A percentile compares a stretch with the other conserved stretches of the same genome.
Conservation (phyloP, 2,888 invertebrate genomes). For the Oligia latruncula region DNA sequence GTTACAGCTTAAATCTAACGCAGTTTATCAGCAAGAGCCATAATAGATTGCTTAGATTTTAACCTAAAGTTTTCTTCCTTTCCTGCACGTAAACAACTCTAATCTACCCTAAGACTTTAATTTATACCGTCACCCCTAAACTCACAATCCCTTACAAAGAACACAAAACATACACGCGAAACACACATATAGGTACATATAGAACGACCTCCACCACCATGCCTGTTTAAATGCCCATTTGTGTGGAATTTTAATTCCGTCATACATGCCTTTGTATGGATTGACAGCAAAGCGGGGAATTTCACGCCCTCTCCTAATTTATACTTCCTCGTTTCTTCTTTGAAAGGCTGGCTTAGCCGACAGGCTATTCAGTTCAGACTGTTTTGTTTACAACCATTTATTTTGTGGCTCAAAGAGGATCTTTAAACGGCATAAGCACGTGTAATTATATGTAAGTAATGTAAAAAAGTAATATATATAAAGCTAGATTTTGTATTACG, state of each 20-base stretch:
- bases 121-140: conserved; percentile 45
- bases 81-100: conserved; percentile 32
- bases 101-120: conserved; percentile 58
- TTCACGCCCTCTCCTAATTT: conserved; percentile 85
- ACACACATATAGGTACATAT: conserved; percentile 9
- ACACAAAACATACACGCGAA: conserved; percentile 34
- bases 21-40: conserved; percentile 8
- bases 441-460: too few species aligned
- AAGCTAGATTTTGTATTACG: neutral
- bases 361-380: conserved; percentile 55
- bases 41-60: conserved; percentile 19
- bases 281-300: conserved; percentile 80
- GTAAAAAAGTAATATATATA: too few species aligned
- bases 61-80: conserved; percentile 42
- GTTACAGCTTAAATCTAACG: neutral
- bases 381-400: conserved; percentile 62
- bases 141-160: conserved; percentile 20
- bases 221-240: conserved; percentile 63
- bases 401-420: conserved; percentile 37
- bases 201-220: conserved; percentile 20
- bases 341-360: conserved; percentile 61
- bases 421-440: neutral
- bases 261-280: conserved; percentile 78
- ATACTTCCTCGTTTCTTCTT: conserved; percentile 81
- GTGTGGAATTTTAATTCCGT: conserved; percentile 81